Percentiles rank a stretch among this genome's conserved stretches.
These are phyloP conservation scores for Nanger granti DNA, from an alignment of 2,113 vertebrate species.

Conservation along the genomic window DNA sequence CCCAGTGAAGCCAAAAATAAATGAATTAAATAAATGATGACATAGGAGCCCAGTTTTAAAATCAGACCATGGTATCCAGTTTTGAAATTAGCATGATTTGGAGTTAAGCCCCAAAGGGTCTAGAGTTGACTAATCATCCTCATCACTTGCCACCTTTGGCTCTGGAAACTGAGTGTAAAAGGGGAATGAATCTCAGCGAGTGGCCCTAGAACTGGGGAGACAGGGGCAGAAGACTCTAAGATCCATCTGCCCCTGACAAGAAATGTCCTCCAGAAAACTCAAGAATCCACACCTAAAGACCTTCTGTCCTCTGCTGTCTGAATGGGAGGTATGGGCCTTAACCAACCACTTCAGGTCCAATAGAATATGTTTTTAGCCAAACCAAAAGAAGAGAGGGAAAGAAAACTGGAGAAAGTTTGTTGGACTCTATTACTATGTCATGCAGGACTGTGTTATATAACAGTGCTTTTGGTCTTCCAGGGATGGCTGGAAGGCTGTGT, in stretches of 20 bases:
- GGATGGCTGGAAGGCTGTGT: slow-evolving; percentile 92
- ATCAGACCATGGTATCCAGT: too few relatives aligned
- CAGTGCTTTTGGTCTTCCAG: slow-evolving; percentile 67
- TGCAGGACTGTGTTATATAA: not conserved
- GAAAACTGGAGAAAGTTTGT: not conserved
- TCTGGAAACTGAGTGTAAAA: not conserved
- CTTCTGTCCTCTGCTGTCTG: not conserved
- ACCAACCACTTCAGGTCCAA: not conserved
- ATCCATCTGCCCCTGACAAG: not conserved
- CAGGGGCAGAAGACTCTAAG: not conserved
- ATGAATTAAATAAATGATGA: not conserved
- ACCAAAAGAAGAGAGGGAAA: not conserved
- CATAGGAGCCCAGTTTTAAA: not conserved
- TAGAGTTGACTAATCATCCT: not conserved
- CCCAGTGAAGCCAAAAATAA: not conserved
- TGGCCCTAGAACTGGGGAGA: not conserved
- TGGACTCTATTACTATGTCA: not conserved
- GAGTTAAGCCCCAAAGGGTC: not conserved
- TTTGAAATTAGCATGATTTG: not conserved
- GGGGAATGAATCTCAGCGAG: not conserved
- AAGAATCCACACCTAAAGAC: not conserved
- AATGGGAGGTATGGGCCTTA: not conserved
- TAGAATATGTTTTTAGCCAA: not conserved
- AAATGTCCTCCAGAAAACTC: not conserved
- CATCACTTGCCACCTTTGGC: not conserved